These are phyloP conservation scores for Phoebastria nigripes DNA, from an alignment of 2,797 vertebrate species.

Conservation along the genomic window DNA sequence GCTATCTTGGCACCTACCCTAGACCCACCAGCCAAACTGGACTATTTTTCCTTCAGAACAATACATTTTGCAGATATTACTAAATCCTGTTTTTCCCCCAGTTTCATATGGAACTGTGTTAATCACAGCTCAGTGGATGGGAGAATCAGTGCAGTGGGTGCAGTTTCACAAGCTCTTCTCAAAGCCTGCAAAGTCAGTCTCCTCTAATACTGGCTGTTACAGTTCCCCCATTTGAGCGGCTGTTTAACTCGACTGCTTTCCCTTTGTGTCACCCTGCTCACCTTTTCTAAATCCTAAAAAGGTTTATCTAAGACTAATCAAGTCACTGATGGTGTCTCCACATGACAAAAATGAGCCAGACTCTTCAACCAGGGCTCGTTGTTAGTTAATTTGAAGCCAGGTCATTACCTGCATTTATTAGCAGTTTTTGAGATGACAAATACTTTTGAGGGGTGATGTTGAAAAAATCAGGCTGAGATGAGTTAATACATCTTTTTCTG, in stretches of 20 bases:
- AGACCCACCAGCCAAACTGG: constrained; percentile 13
- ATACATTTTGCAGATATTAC: constrained; percentile 53
- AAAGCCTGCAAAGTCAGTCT: not conserved
- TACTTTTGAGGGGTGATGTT: not conserved
- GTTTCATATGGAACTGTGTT: constrained; percentile 9
- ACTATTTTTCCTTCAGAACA: constrained; percentile 41
- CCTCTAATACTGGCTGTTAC: not conserved
- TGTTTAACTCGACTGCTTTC: not conserved
- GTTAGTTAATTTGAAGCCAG: not conserved
- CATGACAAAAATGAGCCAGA: not conserved
- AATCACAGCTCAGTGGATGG: constrained; percentile 9
- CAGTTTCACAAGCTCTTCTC: not conserved
- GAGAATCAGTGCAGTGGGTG: not conserved
- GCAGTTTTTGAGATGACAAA: not conserved
- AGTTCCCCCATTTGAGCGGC: not conserved
- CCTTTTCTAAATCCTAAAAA: not conserved
- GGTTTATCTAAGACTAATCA: not conserved
- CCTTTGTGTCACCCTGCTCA: not conserved
- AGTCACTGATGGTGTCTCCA: not conserved
- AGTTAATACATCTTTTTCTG: not conserved
- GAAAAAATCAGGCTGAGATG: not conserved
- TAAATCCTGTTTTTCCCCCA: not conserved
- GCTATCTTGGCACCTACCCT: constrained; percentile 18
- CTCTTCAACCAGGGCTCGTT: not conserved
- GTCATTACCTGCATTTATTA: not conserved